Evolutionary conservation across 2,888 invertebrate genomes (phyloP).

Genomic region (Eupeodes luniger): DNA sequence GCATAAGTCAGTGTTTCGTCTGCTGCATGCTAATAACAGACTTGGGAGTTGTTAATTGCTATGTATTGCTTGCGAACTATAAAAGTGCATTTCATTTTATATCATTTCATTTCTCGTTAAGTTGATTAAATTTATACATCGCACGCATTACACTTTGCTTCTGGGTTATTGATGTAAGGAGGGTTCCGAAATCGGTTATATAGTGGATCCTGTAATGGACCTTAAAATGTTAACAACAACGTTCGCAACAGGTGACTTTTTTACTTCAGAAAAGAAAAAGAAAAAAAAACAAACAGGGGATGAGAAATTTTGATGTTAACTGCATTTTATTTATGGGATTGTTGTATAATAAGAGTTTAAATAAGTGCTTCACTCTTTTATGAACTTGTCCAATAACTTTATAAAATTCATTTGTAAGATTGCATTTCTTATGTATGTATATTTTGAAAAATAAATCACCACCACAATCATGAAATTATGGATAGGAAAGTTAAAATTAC

Average conservation of each 20-base stretch:
- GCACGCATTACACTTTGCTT: constrained; percentile 32
- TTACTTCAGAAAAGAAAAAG: background rate
- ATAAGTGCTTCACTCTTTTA: background rate
- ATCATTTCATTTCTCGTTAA: constrained; percentile 64
- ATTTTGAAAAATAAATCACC: too few relatives aligned
- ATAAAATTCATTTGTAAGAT: too few relatives aligned
- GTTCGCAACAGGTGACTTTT: background rate
- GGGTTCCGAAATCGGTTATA: constrained; percentile 13
- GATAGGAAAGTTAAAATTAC: too few relatives aligned
- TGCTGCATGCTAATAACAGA: constrained; percentile 67
- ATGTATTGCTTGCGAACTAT: constrained; percentile 48
- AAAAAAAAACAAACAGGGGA: background rate
- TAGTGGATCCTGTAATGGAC: constrained; percentile 11
- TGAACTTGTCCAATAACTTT: background rate
- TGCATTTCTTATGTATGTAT: too few relatives aligned
- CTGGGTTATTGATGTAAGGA: background rate
- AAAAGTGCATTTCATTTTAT: constrained; percentile 66
- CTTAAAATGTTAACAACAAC: background rate
- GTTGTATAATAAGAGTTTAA: background rate
- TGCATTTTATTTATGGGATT: background rate
- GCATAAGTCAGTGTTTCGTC: constrained; percentile 43
- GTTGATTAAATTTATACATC: constrained; percentile 60
- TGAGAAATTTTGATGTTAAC: background rate
- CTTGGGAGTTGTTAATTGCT: constrained; percentile 69
- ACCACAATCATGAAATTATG: too few relatives aligned